These are phyloP conservation scores for Sebastes jordani DNA, from an alignment of 2,797 vertebrate genomes.

Conservation along the genomic window DNA sequence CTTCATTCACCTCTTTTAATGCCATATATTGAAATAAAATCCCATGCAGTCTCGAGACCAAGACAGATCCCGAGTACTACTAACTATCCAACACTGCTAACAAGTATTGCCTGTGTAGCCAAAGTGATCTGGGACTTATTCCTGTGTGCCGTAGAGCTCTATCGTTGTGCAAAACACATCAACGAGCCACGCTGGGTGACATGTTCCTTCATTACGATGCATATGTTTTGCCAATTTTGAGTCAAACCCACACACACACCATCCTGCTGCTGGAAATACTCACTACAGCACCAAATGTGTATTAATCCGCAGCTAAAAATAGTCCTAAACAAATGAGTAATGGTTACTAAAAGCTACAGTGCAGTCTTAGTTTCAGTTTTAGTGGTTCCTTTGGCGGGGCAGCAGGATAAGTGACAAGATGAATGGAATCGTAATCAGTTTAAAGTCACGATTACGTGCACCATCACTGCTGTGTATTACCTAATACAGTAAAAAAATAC, in stretches of 20 bases:
- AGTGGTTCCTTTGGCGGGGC: not conserved
- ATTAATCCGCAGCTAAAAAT: not conserved
- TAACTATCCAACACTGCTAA: not conserved
- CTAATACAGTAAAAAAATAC: slow-evolving; percentile 4
- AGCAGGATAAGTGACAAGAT: not conserved
- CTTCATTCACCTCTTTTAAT: too few relatives aligned
- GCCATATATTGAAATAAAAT: too few relatives aligned
- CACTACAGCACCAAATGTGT: not conserved
- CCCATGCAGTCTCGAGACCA: too few relatives aligned
- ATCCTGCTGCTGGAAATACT: not conserved
- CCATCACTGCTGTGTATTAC: not conserved
- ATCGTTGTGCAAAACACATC: not conserved
- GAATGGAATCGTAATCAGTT: not conserved
- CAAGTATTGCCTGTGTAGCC: not conserved
- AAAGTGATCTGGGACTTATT: too few relatives aligned
- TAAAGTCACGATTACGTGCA: not conserved
- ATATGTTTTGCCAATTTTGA: not conserved
- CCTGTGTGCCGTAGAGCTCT: not conserved
- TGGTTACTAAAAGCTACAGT: not conserved
- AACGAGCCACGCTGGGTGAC: not conserved
- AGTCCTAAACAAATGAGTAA: not conserved
- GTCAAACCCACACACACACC: not conserved
- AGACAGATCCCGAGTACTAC: not conserved
- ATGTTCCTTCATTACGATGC: not conserved
- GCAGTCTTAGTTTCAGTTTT: not conserved